Conservation (phyloP, 1,140 invertebrate species). For the Riptortus pedestris region DNA sequence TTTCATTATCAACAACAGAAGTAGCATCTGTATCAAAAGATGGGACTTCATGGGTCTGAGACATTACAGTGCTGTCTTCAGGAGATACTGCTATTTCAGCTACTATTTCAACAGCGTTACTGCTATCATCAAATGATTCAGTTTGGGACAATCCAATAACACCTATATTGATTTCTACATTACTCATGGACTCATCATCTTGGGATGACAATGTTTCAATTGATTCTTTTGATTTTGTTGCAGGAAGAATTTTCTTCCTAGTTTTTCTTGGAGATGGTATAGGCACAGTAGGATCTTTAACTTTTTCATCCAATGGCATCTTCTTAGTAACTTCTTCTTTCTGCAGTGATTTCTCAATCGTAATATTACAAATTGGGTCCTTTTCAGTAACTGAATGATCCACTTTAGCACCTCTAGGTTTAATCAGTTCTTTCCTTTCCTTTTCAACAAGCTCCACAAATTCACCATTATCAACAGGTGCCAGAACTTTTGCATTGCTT, state of each 20-base stretch:
- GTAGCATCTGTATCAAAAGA: background rate
- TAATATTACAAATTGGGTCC: no score
- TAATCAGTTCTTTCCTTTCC: background rate
- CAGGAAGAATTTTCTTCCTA: background rate
- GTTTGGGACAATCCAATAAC: background rate
- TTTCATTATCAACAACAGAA: background rate
- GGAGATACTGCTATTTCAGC: background rate
- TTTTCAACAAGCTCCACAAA: background rate
- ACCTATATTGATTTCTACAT: conserved; percentile 5
- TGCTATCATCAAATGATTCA: conserved; percentile 9
- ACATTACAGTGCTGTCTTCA: conserved; percentile 1
- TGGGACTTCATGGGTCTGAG: background rate
- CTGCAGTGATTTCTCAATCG: no score
- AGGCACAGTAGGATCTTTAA: no score
- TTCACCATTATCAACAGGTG: background rate
- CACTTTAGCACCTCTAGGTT: background rate
- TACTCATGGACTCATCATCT: conserved; percentile 7
- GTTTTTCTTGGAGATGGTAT: no score
- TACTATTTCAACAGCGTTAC: background rate
- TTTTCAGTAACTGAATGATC: no score
- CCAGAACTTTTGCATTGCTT: background rate
- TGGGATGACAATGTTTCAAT: conserved; percentile 11
- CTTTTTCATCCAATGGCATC: no score
- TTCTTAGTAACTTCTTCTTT: no score
- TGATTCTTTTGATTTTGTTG: conserved; percentile 4